These are phyloP conservation scores for Escarpia spicata DNA, from an alignment of 2,888 invertebrate genomes.

Conservation along the genomic window DNA sequence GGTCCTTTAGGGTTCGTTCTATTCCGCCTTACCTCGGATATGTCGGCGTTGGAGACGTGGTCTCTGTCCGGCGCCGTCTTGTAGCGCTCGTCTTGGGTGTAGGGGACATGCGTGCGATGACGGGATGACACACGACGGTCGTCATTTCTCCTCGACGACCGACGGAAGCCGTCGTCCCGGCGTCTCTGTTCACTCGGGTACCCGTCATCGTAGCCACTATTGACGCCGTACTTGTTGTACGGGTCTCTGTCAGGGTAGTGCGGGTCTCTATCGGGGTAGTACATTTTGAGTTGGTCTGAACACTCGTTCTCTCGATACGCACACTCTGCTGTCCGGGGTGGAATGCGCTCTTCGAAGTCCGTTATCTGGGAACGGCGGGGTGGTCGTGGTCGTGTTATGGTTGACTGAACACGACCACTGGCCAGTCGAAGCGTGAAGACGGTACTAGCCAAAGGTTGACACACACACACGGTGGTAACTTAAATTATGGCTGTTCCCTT, in stretches of 20 bases:
- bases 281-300: background rate
- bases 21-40: background rate
- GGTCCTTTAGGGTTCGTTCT: background rate
- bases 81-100: background rate
- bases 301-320: background rate
- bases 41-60: background rate
- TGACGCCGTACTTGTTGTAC: background rate
- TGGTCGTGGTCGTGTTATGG: background rate
- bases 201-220: background rate
- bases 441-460: background rate
- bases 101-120: background rate
- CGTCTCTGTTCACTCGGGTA: background rate
- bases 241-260: background rate
- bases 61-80: background rate
- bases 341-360: background rate
- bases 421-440: background rate
- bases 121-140: background rate
- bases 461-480: background rate
- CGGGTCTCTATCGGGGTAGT: background rate
- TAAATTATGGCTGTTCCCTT: too few relatives aligned
- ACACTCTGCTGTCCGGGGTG: background rate
- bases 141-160: background rate
- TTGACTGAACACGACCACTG: too few relatives aligned
- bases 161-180: background rate
- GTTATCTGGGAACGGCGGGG: background rate